phyloP scores from a whole-genome alignment of 92 coral and sea anemone species.

The Phenganax stokvisi region DNA sequence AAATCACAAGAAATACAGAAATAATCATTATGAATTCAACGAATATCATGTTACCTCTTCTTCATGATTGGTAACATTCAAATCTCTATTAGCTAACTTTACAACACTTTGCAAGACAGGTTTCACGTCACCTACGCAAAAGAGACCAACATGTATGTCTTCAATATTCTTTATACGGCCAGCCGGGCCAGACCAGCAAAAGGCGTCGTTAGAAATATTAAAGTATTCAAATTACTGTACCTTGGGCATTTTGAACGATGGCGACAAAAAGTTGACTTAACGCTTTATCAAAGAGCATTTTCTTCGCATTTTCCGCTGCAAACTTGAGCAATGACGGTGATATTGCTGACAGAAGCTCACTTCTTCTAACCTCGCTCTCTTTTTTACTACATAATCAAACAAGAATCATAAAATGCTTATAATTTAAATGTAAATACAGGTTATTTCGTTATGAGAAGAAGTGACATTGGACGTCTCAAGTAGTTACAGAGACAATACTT shows the following conservation, averaged over 20 bases:
- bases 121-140: slow-evolving; percentile 56
- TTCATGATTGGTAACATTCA: slow-evolving; percentile 57
- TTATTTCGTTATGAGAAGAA: too few relatives aligned
- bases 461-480: too few relatives aligned
- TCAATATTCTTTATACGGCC: neutral
- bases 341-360: slow-evolving; percentile 74
- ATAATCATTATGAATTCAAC: too few relatives aligned
- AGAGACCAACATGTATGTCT: neutral
- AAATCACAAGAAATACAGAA: too few relatives aligned
- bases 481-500: too few relatives aligned
- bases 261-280: slow-evolving; percentile 72
- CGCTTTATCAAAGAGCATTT: slow-evolving; percentile 80
- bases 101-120: slow-evolving; percentile 73
- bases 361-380: slow-evolving; percentile 57
- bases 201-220: too few relatives aligned
- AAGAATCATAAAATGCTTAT: neutral
- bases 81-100: slow-evolving; percentile 58
- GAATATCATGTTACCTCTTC: neutral
- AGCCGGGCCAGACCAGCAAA: neutral
- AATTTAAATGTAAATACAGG: too few relatives aligned
- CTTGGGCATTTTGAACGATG: slow-evolving; percentile 48
- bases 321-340: slow-evolving; percentile 71
- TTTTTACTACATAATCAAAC: slow-evolving; percentile 60
- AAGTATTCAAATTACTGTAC: neutral
- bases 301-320: slow-evolving; percentile 59